phyloP scores from a whole-genome alignment of 1,140 invertebrate genomes.

The Rhyzopertha dominica region DNA sequence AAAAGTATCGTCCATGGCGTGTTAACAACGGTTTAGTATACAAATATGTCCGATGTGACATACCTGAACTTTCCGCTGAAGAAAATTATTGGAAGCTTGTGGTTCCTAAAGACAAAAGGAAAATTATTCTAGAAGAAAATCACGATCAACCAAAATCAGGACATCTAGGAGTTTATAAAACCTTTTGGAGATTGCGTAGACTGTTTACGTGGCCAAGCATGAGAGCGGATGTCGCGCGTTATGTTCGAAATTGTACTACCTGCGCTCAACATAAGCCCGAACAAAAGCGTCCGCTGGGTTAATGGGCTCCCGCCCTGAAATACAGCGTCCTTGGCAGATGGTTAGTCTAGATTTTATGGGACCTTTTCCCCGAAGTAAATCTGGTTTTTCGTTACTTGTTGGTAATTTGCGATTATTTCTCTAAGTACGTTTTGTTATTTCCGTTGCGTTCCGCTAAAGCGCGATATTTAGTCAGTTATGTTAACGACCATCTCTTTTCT shows the following conservation, averaged over 20 bases:
- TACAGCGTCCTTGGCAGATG: no score
- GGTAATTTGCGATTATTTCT: no score
- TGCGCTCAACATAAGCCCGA: constrained; percentile 9
- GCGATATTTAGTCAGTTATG: no score
- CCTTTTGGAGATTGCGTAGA: constrained; percentile 5
- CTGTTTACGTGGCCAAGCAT: constrained; percentile 16
- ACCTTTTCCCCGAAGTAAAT: no score
- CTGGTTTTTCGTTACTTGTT: no score
- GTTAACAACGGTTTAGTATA: constrained; percentile 6
- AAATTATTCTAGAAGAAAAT: not conserved
- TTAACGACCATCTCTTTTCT: no score
- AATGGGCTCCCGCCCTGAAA: no score
- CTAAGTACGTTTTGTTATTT: no score
- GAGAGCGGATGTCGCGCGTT: constrained; percentile 11
- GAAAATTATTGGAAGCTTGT: constrained; percentile 8
- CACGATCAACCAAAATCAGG: constrained; percentile 6
- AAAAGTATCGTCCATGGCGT: not conserved
- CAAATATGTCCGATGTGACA: not conserved
- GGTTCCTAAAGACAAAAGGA: constrained; percentile 7
- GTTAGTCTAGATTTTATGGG: no score
- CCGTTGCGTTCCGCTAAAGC: no score
- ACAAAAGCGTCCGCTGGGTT: not conserved
- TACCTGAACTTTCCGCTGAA: not conserved
- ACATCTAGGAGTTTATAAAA: constrained; percentile 10
- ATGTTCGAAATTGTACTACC: constrained; percentile 4